Evolutionary conservation across 1,140 invertebrate genomes (phyloP), one percentile per base, ranked within the genome.

Genomic region (Drosophila serrata): DNA sequence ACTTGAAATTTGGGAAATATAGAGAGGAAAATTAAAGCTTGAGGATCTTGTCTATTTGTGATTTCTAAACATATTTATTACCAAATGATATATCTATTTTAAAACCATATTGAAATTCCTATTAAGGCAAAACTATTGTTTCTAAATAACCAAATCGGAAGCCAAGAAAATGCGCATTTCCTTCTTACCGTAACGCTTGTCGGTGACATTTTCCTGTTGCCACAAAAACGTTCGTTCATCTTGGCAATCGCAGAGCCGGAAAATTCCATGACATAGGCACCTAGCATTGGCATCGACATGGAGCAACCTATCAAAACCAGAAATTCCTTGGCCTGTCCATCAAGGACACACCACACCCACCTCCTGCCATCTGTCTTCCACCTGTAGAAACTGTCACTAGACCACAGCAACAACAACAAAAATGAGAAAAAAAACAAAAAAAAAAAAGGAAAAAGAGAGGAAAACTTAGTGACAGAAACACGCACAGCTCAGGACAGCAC

Each of bases 381-480:
- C 68, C 68, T 72, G 68, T 72, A 70, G 43, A 72, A 45, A 72
- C 67, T 72, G 68, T 72, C 68, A 72, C 51, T 67, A 57, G 40
- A 29, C 42, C 53, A 33, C 57, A 22, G 4, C 19, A 37, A 27
- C 9, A 42, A 42, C 3, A 40, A 11, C 22, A 48, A 31, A 17
- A 40, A 33, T n/a, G 37, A 29, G 13, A 31, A 22, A 17, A 45
- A n/a, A 33, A 19, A 40, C 29, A 33, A 46, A 24, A 39, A 33
- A 5, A 33, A 39, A 40, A 40, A 49, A n/a, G 15, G 12, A 24
- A 17, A 56, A n/a, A 17, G 48, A 42, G 51, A 29, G 51, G 24
- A 68, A 57, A 69, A 43, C 70, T 62, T 62, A 81, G 76, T 84
- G 81, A 84, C 81, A 80, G 76, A 67, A 67, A 80, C 35, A 65